phyloP scores from a whole-genome alignment of 2,113 vertebrate species.

The Tauraco erythrolophus region DNA sequence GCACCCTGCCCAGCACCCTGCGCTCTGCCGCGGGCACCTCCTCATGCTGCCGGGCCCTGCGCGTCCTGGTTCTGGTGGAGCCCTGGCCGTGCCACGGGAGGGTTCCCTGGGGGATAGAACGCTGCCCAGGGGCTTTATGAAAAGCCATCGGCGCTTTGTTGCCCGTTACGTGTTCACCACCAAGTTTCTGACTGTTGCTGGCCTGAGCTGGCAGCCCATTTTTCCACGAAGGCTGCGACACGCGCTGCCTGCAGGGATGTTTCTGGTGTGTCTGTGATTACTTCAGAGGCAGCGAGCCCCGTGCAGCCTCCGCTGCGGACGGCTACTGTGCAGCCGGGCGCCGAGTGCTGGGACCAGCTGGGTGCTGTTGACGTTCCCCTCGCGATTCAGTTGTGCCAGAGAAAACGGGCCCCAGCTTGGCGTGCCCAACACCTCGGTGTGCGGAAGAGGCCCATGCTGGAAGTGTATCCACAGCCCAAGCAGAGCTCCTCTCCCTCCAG shows the following conservation, averaged over 20 bases:
- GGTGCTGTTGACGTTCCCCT: background rate
- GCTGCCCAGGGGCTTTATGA: no score
- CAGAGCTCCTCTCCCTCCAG: background rate
- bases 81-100: no score
- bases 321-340: accelerated
- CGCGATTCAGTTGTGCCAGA: accelerated
- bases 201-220: no score
- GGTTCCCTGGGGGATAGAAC: no score
- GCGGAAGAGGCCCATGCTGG: background rate
- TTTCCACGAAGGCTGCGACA: background rate
- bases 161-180: no score
- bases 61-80: no score
- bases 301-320: accelerated
- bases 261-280: no score
- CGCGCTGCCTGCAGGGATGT: accelerated
- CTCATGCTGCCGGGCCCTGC: no score
- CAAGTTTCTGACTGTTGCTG: no score
- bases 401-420: accelerated
- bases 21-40: no score
- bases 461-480: background rate
- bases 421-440: accelerated
- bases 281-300: background rate
- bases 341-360: background rate
- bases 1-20: no score
- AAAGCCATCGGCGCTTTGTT: no score